phyloP scores from a whole-genome alignment of 2,113 vertebrate genomes.

The Caretta caretta region DNA sequence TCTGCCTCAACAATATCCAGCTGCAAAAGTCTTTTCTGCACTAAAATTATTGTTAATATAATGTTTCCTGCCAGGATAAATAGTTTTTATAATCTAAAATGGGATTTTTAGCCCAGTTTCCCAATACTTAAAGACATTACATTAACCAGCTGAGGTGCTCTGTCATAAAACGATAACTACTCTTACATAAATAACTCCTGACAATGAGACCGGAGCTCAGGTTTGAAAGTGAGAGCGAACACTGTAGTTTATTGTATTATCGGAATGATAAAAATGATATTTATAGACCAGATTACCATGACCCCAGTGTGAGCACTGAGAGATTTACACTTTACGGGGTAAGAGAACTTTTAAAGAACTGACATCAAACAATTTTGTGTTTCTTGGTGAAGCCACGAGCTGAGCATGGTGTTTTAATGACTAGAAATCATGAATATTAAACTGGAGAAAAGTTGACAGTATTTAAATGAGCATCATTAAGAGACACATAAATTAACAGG shows the following conservation, averaged over 20 bases:
- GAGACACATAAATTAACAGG: conserved; percentile 90
- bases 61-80: conserved; percentile 59
- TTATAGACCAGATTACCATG: conserved; percentile 56
- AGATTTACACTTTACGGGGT: conserved; percentile 46
- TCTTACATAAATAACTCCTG: conserved; percentile 70
- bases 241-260: conserved; percentile 38
- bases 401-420: conserved; percentile 81
- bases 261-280: conserved; percentile 55
- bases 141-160: conserved; percentile 67
- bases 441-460: conserved; percentile 85
- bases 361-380: conserved; percentile 72
- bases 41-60: conserved; percentile 66
- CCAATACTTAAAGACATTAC: conserved; percentile 62
- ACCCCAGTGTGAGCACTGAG: conserved; percentile 28
- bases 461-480: conserved; percentile 91
- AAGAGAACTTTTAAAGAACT: conserved; percentile 68
- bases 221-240: conserved; percentile 64
- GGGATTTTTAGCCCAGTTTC: conserved; percentile 61
- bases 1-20: conserved; percentile 27
- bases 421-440: conserved; percentile 88
- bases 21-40: conserved; percentile 33
- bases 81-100: conserved; percentile 65
- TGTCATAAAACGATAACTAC: conserved; percentile 64
- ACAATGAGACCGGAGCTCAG: conserved; percentile 11
- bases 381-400: conserved; percentile 67